These are phyloP conservation scores for Ariolimax columbianus DNA, from an alignment of 2,888 invertebrate genomes.

Conservation along the genomic window DNA sequence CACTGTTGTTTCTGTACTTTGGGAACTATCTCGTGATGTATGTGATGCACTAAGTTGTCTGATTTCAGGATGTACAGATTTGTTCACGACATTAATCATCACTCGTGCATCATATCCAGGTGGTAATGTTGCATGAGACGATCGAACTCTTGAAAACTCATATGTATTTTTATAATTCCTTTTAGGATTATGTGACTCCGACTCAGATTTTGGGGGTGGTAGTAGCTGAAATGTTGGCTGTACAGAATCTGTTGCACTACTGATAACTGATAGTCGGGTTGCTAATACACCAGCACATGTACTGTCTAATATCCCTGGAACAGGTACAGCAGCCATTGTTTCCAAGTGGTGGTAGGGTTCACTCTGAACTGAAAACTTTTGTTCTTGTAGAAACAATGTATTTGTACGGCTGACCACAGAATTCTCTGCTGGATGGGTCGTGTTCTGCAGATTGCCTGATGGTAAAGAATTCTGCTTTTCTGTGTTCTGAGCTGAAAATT, in stretches of 20 bases:
- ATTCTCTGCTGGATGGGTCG: not conserved
- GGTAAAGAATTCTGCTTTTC: not conserved
- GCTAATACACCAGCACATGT: not conserved
- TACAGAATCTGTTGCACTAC: not conserved
- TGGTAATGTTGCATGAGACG: slow-evolving; percentile 67
- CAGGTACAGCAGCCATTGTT: not conserved
- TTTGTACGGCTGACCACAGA: not conserved
- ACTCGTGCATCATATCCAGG: slow-evolving; percentile 62
- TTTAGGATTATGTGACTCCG: not conserved
- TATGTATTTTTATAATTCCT: slow-evolving; percentile 44
- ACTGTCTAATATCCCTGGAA: not conserved
- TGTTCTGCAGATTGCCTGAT: not conserved
- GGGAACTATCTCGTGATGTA: not conserved
- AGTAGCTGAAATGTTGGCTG: slow-evolving; percentile 40
- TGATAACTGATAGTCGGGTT: not conserved
- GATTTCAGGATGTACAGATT: not conserved
- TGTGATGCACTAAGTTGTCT: not conserved
- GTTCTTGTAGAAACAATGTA: not conserved
- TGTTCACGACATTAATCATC: not conserved
- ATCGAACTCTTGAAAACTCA: slow-evolving; percentile 64
- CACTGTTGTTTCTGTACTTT: not conserved
- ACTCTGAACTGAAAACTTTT: not conserved
- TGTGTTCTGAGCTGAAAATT: not conserved
- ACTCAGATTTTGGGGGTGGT: slow-evolving; percentile 27
- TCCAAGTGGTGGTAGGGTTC: not conserved